Percentiles rank a stretch among this genome's conserved stretches.
Conservation (phyloP, 1,140 invertebrate species). For the Neelides sp. region DNA sequence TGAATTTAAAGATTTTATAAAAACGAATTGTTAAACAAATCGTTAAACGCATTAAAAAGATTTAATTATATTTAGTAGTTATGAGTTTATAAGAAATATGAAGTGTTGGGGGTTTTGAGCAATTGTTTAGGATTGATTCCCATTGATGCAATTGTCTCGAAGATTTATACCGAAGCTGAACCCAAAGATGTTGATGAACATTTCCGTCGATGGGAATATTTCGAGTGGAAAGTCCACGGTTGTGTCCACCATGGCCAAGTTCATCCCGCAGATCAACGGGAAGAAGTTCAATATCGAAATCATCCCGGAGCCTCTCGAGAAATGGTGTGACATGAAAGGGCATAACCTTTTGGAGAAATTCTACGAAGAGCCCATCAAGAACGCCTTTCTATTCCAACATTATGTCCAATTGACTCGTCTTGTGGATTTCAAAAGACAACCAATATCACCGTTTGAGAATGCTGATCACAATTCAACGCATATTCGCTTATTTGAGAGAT, state of each 20-base stretch:
- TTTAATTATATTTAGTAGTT: too few relatives aligned
- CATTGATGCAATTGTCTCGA: too few relatives aligned
- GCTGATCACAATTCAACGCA: constrained; percentile 35
- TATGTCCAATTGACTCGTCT: constrained; percentile 46
- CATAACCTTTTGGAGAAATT: constrained; percentile 42
- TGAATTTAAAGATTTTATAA: too few relatives aligned
- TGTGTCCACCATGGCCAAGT: constrained; percentile 29
- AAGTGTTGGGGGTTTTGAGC: too few relatives aligned
- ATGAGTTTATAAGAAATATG: too few relatives aligned
- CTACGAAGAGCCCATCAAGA: constrained; percentile 41
- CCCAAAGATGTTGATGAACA: too few relatives aligned
- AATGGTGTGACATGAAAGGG: constrained; percentile 43
- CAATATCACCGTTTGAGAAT: background rate
- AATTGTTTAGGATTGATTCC: too few relatives aligned
- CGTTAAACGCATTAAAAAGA: too few relatives aligned
- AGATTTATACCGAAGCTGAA: too few relatives aligned
- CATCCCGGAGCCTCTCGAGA: constrained; percentile 36
- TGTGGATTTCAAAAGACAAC: constrained; percentile 9
- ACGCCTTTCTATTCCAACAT: constrained; percentile 44
- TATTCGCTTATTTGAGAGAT: constrained; percentile 45
- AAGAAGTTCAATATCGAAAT: constrained; percentile 15
- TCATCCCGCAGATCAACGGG: constrained; percentile 3
- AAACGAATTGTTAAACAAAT: too few relatives aligned
- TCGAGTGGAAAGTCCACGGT: constrained; percentile 41
- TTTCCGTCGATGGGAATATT: constrained; percentile 42